Evolutionary conservation across 1,140 invertebrate genomes (phyloP), one percentile per base, ranked within the genome.

Genomic region (Formica exsecta): DNA sequence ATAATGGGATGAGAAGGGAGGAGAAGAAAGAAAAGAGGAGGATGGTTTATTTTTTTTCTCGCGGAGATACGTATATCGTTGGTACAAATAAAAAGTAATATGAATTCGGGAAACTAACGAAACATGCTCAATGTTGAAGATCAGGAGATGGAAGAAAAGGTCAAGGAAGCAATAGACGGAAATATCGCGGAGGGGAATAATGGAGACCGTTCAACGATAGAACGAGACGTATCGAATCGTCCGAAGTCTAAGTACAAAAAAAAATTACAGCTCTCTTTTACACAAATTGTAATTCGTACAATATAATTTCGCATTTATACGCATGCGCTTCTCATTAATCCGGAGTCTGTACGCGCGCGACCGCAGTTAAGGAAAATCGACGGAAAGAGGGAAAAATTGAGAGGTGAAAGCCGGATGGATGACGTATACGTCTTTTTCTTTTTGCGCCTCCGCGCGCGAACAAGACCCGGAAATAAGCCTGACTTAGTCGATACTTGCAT

Each of bases 211-310:
- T 90, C 86, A 89, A 87, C 76, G 89, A 44, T 57, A 73, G 85
- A 91, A 64, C 85, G 89, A 76, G 59, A 90, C 64, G 84, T 88
- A 89, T 90, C 76, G 88, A 87, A 87, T 90, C 77, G 88, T 93
- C 85, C 71, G 91, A 89, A 87, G 81, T 92, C 85, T 94, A 94
- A 94, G 93, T 94, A 94, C 93, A 94, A 94, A 93, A 57, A 51
- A 93, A 88, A 89, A 94, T 91, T 93, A 94, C 92, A 91, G 91
- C 89, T 51, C 48, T 51, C 48, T 51, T 93, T 93, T 93, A 93
- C 91, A 93, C 86, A 91, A 51, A 51, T 90, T 81, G 79, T 86
- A 88, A 91, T 90, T 91, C 84, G 74, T 91, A 91, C 91, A 90
- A 90, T 87, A 87, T 86, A 91, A 92, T 93, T 54, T 83, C 54